A percentile compares a stretch with the other conserved stretches of the same genome.
phyloP scores from a whole-genome alignment of 2,113 vertebrate genomes.

The Halcyon malimbica region DNA sequence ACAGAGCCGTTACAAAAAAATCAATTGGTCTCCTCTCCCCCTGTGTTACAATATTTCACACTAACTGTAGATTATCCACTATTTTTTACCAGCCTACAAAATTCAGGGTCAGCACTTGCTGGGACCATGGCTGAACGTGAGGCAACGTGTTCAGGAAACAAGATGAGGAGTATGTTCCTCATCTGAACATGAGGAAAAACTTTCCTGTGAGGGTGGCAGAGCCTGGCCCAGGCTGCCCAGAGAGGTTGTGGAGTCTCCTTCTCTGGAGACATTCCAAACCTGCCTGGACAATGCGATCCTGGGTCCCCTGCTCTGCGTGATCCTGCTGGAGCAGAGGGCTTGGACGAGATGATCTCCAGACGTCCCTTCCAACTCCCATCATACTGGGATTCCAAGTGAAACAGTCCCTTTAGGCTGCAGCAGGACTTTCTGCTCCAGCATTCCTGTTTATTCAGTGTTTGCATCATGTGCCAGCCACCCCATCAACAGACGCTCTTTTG shows the following conservation, averaged over 20 bases:
- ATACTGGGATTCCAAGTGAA: neutral
- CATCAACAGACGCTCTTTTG: fast-evolving
- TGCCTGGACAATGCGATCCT: neutral
- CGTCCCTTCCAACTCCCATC: neutral
- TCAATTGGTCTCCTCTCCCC: too few species aligned
- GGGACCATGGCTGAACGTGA: neutral
- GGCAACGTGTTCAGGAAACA: neutral
- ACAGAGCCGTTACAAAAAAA: neutral
- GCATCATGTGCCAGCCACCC: neutral
- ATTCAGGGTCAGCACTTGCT: neutral
- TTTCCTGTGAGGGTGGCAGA: neutral
- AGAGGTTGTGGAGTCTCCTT: neutral
- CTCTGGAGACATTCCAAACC: neutral
- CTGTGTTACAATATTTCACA: neutral
- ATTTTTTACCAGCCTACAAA: neutral
- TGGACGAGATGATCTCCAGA: neutral
- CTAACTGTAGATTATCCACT: neutral
- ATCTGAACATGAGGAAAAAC: neutral
- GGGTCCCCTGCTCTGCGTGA: neutral
- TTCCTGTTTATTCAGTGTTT: neutral
- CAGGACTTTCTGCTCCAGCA: neutral
- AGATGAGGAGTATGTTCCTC: neutral
- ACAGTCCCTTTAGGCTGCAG: neutral
- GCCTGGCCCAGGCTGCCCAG: neutral
- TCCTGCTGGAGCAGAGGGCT: neutral